Base-by-base conservation (phyloP, 2,888 invertebrate species). In the Andricus quercusramuli region DNA sequence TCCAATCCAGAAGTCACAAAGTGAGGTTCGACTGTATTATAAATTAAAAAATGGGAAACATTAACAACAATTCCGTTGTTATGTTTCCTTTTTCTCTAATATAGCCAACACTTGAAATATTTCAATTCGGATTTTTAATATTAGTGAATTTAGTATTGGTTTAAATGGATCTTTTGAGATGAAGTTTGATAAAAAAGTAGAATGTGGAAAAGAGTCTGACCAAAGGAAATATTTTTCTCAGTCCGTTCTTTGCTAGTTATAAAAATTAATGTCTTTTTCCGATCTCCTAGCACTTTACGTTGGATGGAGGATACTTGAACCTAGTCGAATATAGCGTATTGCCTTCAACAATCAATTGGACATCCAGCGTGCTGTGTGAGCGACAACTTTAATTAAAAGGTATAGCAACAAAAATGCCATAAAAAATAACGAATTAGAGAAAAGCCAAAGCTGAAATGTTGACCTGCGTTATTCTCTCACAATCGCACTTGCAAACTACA, bases 301-400 rank as follows among this genome's bases (percentile, higher is more conserved):
- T 37, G 20, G 32, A 74, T 74, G 56, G 15, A 29, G 20, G 20
- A 70, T 47, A 25, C 70, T 70, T 70, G 51, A 70, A 47, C 70
- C 20, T 32, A 70, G 70, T 70, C 8, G 44, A 70, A 29, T 47
- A 25, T 47, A 51, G 74, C 32, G 29, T 56, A 56, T 56, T 37
- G 56, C 32, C 74, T 74, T 56, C 56, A 74, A 74, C 74, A 56
- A 56, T 74, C 74, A 74, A 74, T 74, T 74, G 74, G 37, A 74
- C 74, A 56, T 74, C 32, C 37, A 56, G 56, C 62, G 62, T 62
- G 13, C 32, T 74, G 56, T 25, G 37, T 74, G 37, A 74, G 32
- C 29, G n/a, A 51, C 20, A 74, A 74, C 56, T 74, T 74, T 74
- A 56, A 70, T 70, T 70, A 70, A 32, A 70, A 70, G 29, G 29